Percentiles rank a stretch among this genome's conserved stretches.
phyloP scores from a whole-genome alignment of 1,140 invertebrate species.

The Heliconius eleuchia region DNA sequence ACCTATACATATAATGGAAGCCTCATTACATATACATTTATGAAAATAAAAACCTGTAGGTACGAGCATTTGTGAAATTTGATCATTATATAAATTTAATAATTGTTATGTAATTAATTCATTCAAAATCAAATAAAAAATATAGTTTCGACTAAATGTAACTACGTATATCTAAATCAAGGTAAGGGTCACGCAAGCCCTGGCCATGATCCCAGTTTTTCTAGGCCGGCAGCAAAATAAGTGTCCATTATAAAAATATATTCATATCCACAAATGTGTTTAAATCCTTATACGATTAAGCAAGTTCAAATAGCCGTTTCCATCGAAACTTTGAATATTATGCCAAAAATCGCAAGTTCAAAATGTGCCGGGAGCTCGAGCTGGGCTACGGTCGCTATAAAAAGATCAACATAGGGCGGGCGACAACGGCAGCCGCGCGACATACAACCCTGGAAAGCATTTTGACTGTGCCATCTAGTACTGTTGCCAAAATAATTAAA shows the following conservation, averaged over 20 bases:
- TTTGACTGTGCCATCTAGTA: conserved; percentile 79
- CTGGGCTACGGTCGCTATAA: conserved; percentile 79
- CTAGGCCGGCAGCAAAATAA: conserved; percentile 24
- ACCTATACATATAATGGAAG: too few relatives aligned
- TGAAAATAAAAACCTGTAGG: background rate
- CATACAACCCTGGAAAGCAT: conserved; percentile 81
- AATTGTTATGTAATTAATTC: background rate
- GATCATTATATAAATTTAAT: background rate
- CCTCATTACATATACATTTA: background rate
- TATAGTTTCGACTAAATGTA: conserved; percentile 12
- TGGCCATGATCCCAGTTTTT: conserved; percentile 43
- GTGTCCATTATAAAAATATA: background rate
- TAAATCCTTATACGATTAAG: background rate
- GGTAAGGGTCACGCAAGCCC: conserved; percentile 40
- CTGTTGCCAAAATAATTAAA: conserved; percentile 89
- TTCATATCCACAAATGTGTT: background rate
- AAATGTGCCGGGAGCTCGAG: conserved; percentile 66
- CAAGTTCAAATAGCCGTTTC: conserved; percentile 6
- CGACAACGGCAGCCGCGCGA: conserved; percentile 74
- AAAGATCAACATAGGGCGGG: conserved; percentile 80
- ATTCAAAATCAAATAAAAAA: background rate
- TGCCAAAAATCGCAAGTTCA: conserved; percentile 42
- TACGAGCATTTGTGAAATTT: background rate
- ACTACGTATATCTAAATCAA: conserved; percentile 23
- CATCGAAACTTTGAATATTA: conserved; percentile 31